Percentiles rank a stretch among this genome's conserved stretches.
phyloP scores from a whole-genome alignment of 2,888 invertebrate species.

The Rhorus exstirpatorius region DNA sequence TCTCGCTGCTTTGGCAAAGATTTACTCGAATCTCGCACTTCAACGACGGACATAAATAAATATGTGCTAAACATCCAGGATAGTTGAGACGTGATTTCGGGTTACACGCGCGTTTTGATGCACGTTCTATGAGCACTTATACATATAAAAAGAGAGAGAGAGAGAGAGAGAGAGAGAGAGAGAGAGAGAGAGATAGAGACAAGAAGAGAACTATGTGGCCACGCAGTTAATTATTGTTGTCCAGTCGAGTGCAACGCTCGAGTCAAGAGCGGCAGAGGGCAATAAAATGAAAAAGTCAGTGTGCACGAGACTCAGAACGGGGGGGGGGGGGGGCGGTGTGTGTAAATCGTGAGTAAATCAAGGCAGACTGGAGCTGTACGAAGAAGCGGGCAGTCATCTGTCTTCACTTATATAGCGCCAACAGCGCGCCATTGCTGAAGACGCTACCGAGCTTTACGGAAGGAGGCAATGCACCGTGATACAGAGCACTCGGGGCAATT shows the following conservation, averaged over 20 bases:
- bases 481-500: constrained; percentile 15
- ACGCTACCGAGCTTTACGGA: constrained; percentile 35
- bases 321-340: constrained; percentile 36
- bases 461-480: constrained; percentile 29
- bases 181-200: no score
- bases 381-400: constrained; percentile 77
- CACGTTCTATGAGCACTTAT: not conserved
- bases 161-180: not conserved
- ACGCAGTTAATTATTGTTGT: constrained; percentile 63
- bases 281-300: constrained; percentile 42
- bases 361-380: constrained; percentile 56
- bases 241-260: constrained; percentile 57
- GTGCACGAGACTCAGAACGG: constrained; percentile 52
- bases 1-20: constrained; percentile 31
- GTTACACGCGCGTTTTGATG: not conserved
- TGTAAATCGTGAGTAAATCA: constrained; percentile 67
- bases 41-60: constrained; percentile 33
- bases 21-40: constrained; percentile 5
- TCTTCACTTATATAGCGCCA: constrained; percentile 74
- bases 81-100: constrained; percentile 32
- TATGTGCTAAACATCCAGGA: constrained; percentile 34
- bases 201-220: not conserved
- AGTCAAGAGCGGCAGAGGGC: no score
- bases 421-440: constrained; percentile 33
- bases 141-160: no score